A percentile compares a stretch with the other conserved stretches of the same genome.
phyloP scores from a whole-genome alignment of 2,113 vertebrate species.

The Bombycilla garrulus region DNA sequence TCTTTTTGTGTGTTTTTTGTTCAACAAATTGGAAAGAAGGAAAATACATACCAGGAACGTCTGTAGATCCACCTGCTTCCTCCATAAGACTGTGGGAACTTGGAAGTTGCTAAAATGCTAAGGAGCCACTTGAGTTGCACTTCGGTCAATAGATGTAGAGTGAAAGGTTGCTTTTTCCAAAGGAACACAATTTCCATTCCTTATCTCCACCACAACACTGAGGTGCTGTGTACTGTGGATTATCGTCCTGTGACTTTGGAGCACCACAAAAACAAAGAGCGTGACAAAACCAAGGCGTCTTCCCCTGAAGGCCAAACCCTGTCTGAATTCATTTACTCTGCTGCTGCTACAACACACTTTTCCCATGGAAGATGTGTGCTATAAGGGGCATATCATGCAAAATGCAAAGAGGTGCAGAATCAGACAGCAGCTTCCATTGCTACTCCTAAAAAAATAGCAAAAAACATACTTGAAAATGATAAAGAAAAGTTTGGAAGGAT shows the following conservation, averaged over 20 bases:
- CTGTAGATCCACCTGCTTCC: neutral
- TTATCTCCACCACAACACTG: neutral
- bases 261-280: neutral
- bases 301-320: neutral
- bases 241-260: neutral
- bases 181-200: neutral
- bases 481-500: neutral
- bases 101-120: neutral
- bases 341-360: neutral
- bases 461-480: neutral
- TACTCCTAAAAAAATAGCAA: neutral
- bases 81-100: neutral
- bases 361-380: neutral
- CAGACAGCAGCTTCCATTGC: neutral
- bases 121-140: neutral
- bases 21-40: neutral
- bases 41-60: rapidly evolving
- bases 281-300: neutral
- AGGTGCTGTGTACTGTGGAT: neutral
- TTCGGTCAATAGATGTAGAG: neutral
- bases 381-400: neutral
- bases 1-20: neutral
- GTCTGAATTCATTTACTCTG: neutral
- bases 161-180: neutral
- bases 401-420: neutral